Percentiles rank a stretch among this genome's conserved stretches.
These are phyloP conservation scores for Phainopepla nitens DNA, from an alignment of 2,113 vertebrate species.

Conservation along the genomic window DNA sequence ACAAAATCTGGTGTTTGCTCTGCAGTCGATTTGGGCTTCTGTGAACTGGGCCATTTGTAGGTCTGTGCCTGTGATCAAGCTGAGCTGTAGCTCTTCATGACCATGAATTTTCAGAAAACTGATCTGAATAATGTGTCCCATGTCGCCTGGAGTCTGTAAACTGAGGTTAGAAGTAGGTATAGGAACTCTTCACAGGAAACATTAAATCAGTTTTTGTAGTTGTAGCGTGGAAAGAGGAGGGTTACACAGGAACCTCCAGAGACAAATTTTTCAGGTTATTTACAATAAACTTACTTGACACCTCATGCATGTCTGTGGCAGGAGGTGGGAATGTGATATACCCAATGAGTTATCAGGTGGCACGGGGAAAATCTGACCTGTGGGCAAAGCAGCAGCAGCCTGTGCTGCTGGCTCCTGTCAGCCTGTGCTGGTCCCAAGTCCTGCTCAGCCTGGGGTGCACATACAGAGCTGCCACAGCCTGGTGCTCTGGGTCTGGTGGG, in stretches of 20 bases:
- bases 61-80: background rate
- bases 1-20: background rate
- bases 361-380: background rate
- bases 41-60: background rate
- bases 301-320: accelerated
- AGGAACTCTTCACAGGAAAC: background rate
- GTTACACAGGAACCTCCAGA: background rate
- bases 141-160: background rate
- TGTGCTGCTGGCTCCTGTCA: accelerated
- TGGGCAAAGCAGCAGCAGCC: background rate
- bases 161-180: background rate
- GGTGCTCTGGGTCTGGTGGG: background rate
- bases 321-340: background rate
- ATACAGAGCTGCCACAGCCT: background rate
- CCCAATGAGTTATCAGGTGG: background rate
- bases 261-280: background rate
- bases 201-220: background rate
- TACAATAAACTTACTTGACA: background rate
- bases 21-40: background rate
- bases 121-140: background rate
- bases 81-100: background rate
- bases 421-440: background rate
- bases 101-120: background rate
- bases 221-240: background rate
- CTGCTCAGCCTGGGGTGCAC: background rate